These are phyloP conservation scores for Nerophis lumbriciformis DNA, from an alignment of 2,113 vertebrate species.

Conservation along the genomic window DNA sequence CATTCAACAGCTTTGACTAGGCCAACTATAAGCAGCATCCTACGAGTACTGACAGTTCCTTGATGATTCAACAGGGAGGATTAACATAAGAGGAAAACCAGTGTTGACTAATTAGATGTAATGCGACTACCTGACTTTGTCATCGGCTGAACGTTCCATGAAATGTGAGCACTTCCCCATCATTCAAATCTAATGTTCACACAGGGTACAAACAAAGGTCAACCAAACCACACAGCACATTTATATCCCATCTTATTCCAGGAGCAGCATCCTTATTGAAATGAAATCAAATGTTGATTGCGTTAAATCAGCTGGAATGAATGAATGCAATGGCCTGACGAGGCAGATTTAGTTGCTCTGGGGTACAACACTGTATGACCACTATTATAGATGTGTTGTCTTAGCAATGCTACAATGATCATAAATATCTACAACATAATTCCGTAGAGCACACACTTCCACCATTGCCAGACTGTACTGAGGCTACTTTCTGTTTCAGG, in stretches of 20 bases:
- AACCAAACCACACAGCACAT: slow-evolving; percentile 2
- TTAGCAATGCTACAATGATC: too few relatives aligned
- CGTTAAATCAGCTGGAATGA: background rate
- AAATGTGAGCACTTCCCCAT: background rate
- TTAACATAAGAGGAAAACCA: slow-evolving; percentile 14
- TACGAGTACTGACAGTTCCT: slow-evolving; percentile 26
- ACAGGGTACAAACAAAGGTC: background rate
- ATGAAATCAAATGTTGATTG: slow-evolving; percentile 2
- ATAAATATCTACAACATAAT: too few relatives aligned
- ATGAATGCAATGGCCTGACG: slow-evolving; percentile 3
- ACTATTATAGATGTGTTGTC: too few relatives aligned
- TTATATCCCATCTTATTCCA: background rate
- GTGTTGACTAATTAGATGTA: slow-evolving; percentile 23
- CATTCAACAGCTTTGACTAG: slow-evolving; percentile 34
- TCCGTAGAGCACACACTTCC: too few relatives aligned
- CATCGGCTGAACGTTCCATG: background rate
- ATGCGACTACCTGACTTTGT: slow-evolving; percentile 12
- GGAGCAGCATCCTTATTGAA: background rate
- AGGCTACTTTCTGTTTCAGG: too few relatives aligned
- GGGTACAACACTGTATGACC: too few relatives aligned
- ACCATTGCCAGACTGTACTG: too few relatives aligned
- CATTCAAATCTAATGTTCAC: background rate
- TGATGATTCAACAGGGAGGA: slow-evolving; percentile 31
- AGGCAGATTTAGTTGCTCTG: background rate
- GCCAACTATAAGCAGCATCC: slow-evolving; percentile 40